These are phyloP conservation scores for Temnothorax nylanderi DNA, from an alignment of 1,140 invertebrate genomes.

Conservation along the genomic window DNA sequence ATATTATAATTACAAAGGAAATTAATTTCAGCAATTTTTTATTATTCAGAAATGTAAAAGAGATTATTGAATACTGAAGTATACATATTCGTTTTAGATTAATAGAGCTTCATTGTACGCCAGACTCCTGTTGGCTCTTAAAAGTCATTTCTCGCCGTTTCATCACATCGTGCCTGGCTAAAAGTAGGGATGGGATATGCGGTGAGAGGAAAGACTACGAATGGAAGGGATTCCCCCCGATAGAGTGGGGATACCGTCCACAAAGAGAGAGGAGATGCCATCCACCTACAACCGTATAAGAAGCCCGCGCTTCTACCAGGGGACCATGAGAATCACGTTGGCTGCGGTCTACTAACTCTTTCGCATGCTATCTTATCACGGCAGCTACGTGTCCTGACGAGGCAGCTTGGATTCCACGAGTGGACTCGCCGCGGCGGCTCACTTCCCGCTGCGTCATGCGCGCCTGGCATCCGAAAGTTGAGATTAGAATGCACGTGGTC, in stretches of 20 bases:
- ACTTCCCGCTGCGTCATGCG: slow-evolving; percentile 65
- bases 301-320: slow-evolving; percentile 85
- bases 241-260: slow-evolving; percentile 42
- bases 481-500: slow-evolving; percentile 85
- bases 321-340: slow-evolving; percentile 60
- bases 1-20: background rate
- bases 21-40: background rate
- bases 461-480: slow-evolving; percentile 77
- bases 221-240: background rate
- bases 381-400: slow-evolving; percentile 80
- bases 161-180: background rate
- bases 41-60: background rate
- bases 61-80: background rate
- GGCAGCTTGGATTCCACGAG: slow-evolving; percentile 68
- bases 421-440: slow-evolving; percentile 43
- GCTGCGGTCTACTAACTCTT: background rate
- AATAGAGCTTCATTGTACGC: background rate
- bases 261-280: slow-evolving; percentile 70
- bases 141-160: background rate
- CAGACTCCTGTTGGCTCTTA: background rate
- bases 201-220: background rate
- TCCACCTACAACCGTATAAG: slow-evolving; percentile 84
- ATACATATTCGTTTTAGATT: background rate
- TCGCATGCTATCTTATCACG: slow-evolving; percentile 57
- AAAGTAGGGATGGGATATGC: background rate